Percentiles rank a stretch among this genome's conserved stretches.
Evolutionary conservation across 2,797 vertebrate genomes (phyloP).

Genomic region (Lacerta agilis): DNA sequence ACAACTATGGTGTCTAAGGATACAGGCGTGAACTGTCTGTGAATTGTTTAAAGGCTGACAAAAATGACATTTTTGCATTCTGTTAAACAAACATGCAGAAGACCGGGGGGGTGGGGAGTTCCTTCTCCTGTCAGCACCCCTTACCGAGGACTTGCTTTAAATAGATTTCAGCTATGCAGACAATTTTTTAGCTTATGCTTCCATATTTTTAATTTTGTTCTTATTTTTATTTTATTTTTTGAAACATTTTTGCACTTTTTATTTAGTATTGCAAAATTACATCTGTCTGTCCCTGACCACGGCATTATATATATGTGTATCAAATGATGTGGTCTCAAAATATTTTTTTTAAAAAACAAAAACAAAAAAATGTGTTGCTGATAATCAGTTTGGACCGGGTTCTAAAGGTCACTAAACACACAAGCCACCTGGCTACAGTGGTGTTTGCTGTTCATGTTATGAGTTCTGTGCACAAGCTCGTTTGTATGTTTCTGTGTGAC

Average conservation of each 20-base stretch:
- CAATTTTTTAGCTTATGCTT: constrained; percentile 89
- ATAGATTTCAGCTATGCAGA: constrained; percentile 97
- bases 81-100: constrained; percentile 76
- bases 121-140: constrained; percentile 80
- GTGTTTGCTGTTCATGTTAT: constrained; percentile 80
- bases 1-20: constrained; percentile 86
- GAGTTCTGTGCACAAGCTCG: constrained; percentile 84
- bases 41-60: constrained; percentile 74
- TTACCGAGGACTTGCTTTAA: constrained; percentile 89
- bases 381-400: constrained; percentile 84
- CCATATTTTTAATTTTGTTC: constrained; percentile 82
- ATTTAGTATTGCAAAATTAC: constrained; percentile 83
- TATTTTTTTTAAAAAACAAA: constrained; percentile 81
- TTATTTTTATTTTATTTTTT: constrained; percentile 62
- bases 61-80: constrained; percentile 75
- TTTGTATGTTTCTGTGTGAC: constrained; percentile 80
- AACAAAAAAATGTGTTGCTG: constrained; percentile 76
- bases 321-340: constrained; percentile 87
- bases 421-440: constrained; percentile 82
- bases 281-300: constrained; percentile 84
- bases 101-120: constrained; percentile 72
- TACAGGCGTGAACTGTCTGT: constrained; percentile 90
- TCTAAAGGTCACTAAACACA: constrained; percentile 82
- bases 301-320: constrained; percentile 82
- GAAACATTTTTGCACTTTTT: constrained; percentile 82